Conservation (phyloP, 2,797 vertebrate species). For the Odontamblyopus lacepedii region DNA sequence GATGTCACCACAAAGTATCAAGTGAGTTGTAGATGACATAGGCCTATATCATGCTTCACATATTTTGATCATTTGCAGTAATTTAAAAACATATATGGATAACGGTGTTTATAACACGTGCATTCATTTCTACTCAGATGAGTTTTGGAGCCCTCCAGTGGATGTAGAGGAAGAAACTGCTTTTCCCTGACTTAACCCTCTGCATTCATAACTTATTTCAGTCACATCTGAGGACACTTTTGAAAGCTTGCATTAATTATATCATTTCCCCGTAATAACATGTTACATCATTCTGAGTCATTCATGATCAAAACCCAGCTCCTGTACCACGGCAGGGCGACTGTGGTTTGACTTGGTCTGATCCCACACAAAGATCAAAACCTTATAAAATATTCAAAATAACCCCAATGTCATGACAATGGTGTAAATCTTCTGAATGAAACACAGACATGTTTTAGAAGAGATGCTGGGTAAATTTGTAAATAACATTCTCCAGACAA, state of each 20-base stretch:
- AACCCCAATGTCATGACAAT: constrained; percentile 6
- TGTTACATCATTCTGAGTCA: background rate
- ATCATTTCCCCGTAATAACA: background rate
- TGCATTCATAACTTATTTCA: background rate
- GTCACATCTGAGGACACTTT: background rate
- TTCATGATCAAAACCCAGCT: constrained; percentile 44
- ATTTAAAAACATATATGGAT: too few species aligned
- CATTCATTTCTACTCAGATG: too few species aligned
- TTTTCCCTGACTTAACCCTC: background rate
- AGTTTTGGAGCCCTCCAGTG: background rate
- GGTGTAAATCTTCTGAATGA: constrained; percentile 26
- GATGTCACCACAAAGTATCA: too few species aligned
- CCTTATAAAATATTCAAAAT: constrained; percentile 2
- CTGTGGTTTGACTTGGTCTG: constrained; percentile 7
- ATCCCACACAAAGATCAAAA: constrained; percentile 22
- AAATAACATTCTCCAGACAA: constrained; percentile 6
- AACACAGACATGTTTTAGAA: constrained; percentile 6
- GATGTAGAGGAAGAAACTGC: background rate
- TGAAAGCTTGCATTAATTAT: background rate
- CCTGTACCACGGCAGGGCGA: background rate
- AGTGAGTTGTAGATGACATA: too few species aligned
- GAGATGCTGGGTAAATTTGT: constrained; percentile 24
- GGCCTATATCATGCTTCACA: too few species aligned
- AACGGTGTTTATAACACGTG: too few species aligned
- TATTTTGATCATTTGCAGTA: background rate